These are phyloP conservation scores for Octopus bimaculoides DNA, from an alignment of 1,140 invertebrate genomes.

Conservation along the genomic window DNA sequence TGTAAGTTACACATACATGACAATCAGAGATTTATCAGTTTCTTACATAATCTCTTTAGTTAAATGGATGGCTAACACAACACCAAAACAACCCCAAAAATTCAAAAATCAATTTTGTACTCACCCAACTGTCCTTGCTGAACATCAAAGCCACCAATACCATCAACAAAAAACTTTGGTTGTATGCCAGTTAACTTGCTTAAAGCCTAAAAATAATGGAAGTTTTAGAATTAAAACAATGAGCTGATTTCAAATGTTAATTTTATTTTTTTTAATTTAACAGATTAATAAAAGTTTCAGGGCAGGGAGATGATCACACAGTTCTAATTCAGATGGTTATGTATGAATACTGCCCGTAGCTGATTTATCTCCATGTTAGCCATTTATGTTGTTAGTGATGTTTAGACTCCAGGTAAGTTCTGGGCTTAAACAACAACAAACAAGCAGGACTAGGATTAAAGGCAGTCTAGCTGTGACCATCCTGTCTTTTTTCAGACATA, in stretches of 20 bases:
- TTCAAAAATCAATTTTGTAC: not conserved
- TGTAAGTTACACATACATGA: not conserved
- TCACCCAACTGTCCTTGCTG: slow-evolving; percentile 67
- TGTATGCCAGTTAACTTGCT: slow-evolving; percentile 30
- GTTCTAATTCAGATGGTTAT: no score
- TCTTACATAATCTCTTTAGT: not conserved
- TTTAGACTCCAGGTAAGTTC: no score
- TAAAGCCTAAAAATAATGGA: slow-evolving; percentile 42
- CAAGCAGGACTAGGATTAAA: no score
- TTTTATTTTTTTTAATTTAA: not conserved
- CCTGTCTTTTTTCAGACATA: no score
- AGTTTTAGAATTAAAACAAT: not conserved
- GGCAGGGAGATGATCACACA: not conserved
- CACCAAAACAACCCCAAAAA: no score
- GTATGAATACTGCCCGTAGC: no score
- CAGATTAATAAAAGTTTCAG: not conserved
- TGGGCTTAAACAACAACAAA: no score
- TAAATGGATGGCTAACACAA: slow-evolving; percentile 1
- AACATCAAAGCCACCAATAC: slow-evolving; percentile 62
- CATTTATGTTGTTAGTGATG: no score
- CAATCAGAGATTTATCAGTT: no score
- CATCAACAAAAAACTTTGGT: slow-evolving; percentile 46
- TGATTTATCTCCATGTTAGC: no score
- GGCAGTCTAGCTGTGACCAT: no score
- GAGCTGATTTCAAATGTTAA: not conserved